phyloP scores from a whole-genome alignment of 2,888 invertebrate species.

The Apamea monoglypha region DNA sequence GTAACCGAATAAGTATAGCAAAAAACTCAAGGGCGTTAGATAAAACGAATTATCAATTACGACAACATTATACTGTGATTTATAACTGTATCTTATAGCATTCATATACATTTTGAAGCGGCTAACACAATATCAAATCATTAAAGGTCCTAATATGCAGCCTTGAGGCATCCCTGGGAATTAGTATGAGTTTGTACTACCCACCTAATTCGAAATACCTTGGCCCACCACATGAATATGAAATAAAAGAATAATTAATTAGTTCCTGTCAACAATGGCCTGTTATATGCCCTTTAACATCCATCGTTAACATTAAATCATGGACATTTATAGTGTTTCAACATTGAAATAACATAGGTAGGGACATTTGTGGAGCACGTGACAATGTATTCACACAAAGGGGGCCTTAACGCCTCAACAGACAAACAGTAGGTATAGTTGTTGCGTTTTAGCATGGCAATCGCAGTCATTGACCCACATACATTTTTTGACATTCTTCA shows the following conservation, averaged over 20 bases:
- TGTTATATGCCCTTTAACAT: conserved; percentile 1
- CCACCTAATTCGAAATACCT: conserved; percentile 9
- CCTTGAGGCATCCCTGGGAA: not conserved
- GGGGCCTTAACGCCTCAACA: not conserved
- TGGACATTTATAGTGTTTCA: not conserved
- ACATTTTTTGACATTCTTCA: not conserved
- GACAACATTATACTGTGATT: not conserved
- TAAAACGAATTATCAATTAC: conserved; percentile 5
- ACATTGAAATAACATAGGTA: not conserved
- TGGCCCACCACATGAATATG: not conserved
- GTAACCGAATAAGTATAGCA: conserved; percentile 24
- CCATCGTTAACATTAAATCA: conserved; percentile 6
- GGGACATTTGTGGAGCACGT: not conserved
- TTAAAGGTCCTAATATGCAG: not conserved
- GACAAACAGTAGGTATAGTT: not conserved
- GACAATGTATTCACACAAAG: conserved; percentile 7
- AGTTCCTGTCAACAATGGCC: conserved; percentile 18
- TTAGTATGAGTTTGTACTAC: not conserved
- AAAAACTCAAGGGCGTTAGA: conserved; percentile 31
- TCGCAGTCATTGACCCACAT: not conserved
- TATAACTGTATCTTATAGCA: not conserved
- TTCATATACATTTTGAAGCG: not conserved
- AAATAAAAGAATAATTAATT: conserved; percentile 31
- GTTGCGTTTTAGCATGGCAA: not conserved
- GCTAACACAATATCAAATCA: not conserved